phyloP scores from a whole-genome alignment of 2,888 invertebrate species.

The Belgica antarctica region DNA sequence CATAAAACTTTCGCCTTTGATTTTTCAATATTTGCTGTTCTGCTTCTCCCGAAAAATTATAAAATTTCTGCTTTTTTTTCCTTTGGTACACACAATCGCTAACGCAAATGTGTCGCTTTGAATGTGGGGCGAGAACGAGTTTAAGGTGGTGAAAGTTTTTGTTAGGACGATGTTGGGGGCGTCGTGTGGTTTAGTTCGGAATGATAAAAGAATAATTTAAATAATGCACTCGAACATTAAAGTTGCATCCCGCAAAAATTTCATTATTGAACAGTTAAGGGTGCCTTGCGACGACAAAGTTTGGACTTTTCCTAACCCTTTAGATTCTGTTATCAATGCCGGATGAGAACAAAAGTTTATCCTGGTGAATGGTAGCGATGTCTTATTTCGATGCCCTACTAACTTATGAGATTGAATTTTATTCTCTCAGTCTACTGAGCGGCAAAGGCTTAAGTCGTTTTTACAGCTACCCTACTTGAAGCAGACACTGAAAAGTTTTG shows the following conservation, averaged over 20 bases:
- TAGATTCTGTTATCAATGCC: conserved; percentile 7
- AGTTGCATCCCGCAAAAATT: no score
- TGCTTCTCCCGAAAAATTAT: no score
- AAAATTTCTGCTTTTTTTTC: no score
- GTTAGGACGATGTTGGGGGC: neutral
- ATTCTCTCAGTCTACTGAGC: neutral
- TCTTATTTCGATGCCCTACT: no score
- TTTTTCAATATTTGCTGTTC: no score
- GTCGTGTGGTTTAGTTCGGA: neutral
- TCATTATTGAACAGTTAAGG: no score
- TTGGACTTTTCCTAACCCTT: neutral
- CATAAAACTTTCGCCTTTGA: no score
- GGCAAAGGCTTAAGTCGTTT: neutral
- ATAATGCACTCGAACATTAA: neutral
- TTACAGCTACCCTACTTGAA: neutral
- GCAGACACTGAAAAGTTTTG: conserved; percentile 8
- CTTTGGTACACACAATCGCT: no score
- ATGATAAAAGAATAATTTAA: neutral
- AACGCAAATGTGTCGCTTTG: no score
- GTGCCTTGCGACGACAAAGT: neutral
- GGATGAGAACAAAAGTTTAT: neutral
- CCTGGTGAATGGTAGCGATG: no score
- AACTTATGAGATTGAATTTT: no score
- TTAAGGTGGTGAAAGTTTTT: neutral
- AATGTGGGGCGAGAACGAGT: no score